phyloP scores from a whole-genome alignment of 1,140 invertebrate species.

The Habropoda laboriosa region DNA sequence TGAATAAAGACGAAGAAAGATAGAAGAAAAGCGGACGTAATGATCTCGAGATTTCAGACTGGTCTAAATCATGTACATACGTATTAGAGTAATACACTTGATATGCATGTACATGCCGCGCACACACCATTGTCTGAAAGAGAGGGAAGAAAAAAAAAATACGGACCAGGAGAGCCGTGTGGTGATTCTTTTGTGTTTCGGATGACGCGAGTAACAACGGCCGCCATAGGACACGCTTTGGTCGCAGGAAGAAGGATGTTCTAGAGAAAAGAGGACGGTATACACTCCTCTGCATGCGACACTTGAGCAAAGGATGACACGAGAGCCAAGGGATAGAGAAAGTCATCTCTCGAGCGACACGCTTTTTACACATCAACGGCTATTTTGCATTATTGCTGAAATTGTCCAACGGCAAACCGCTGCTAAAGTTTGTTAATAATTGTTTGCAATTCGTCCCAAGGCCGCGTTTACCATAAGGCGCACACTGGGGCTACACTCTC shows the following conservation, averaged over 20 bases:
- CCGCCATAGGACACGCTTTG: constrained; percentile 22
- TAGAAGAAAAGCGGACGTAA: background rate
- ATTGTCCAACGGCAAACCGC: constrained; percentile 36
- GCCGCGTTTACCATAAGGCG: no score
- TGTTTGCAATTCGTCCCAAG: no score
- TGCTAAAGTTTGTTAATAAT: no score
- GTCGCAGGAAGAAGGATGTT: constrained; percentile 29
- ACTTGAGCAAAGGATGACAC: constrained; percentile 10
- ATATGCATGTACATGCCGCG: background rate
- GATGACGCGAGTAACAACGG: constrained; percentile 7
- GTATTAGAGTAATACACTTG: constrained; percentile 34
- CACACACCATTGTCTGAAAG: constrained; percentile 25
- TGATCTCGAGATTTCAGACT: constrained; percentile 13
- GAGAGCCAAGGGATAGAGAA: constrained; percentile 1
- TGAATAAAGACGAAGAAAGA: background rate
- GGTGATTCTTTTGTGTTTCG: constrained; percentile 46
- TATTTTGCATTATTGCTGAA: constrained; percentile 31
- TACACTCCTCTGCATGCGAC: background rate
- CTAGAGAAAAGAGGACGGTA: constrained; percentile 21
- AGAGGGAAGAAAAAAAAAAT: background rate
- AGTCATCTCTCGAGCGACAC: constrained; percentile 18
- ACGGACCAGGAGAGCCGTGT: background rate
- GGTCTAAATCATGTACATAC: background rate
- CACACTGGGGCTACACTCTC: no score
- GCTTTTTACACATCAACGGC: constrained; percentile 24